Evolutionary conservation across 2,113 vertebrate species (phyloP).

Genomic region (Progne subis): DNA sequence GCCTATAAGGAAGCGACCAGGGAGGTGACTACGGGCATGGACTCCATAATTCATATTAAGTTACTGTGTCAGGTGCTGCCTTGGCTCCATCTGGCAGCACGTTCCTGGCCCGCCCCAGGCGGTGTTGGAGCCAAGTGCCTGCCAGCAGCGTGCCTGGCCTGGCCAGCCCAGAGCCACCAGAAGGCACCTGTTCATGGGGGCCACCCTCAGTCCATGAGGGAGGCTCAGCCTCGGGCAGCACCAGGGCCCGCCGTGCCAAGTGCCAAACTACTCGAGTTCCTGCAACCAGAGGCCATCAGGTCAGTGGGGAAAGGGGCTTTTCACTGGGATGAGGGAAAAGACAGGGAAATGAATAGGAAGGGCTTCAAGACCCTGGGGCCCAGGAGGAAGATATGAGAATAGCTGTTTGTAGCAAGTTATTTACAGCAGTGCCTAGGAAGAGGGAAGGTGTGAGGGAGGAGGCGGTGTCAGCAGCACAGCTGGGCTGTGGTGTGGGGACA

Average conservation of each 20-base stretch:
- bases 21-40: background rate
- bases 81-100: background rate
- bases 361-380: background rate
- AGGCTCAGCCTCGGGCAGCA: background rate
- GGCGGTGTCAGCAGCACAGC: background rate
- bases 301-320: background rate
- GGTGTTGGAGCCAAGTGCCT: background rate
- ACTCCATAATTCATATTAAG: background rate
- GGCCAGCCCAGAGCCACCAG: fast-evolving
- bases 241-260: background rate
- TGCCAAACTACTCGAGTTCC: conserved; percentile 29
- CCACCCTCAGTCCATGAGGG: background rate
- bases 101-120: fast-evolving
- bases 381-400: background rate
- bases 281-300: background rate
- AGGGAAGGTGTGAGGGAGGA: background rate
- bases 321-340: background rate
- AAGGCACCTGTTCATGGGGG: background rate
- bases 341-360: background rate
- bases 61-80: background rate
- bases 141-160: background rate
- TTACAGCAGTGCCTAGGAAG: background rate
- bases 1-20: background rate
- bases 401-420: background rate
- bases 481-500: fast-evolving